Base-by-base conservation (phyloP, 2,113 vertebrate species). In the Planiliza haematocheilus region DNA sequence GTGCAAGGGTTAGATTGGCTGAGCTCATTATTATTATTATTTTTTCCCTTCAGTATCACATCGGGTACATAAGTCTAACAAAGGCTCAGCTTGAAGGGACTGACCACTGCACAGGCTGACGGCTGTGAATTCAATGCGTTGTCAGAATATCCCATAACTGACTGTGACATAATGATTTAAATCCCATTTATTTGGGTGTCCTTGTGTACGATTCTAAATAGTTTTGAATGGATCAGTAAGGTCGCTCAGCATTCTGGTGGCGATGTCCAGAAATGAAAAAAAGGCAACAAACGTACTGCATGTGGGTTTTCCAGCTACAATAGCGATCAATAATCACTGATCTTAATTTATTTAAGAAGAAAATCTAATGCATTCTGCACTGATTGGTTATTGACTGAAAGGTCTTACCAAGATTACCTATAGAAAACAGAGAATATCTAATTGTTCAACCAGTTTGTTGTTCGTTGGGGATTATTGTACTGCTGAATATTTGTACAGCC, bases 1-100 rank as follows among this genome's bases (percentile, higher is more conserved):
- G 90, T 91, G 82, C 58, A 49, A 53, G 77, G 81, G 80, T 87
- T 88, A 83, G 73, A 82, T 70, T 81, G 84, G 74, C 75, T 62
- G 61, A 39, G 77, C 82, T 84, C 77, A 63, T 87, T 84, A 74
- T 85, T 77, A 52, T 79, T 64, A 52, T 50, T 46, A 66, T 68
- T 75, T 52, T 61, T 58, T n/a, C 65, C 86, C 51, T 43, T 71
- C 82, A 37, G 41, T 45, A 75, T 85, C 48, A 79, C 73, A 85
- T 72, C 73, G 74, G 37, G 64, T 82, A 68, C 73, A 72, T 74
- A 38, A 52, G 20, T 71, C 52, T 11, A 49, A 82, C 76, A 74
- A 77, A 81, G 56, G 38, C 53, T 67, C 5, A 6, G 58, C 56
- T 66, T 81, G 48, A 84, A 77, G 41, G 69, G 60, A 79, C 36